phyloP scores from a whole-genome alignment of 2,113 vertebrate species.

The Cynopterus brachyotis region DNA sequence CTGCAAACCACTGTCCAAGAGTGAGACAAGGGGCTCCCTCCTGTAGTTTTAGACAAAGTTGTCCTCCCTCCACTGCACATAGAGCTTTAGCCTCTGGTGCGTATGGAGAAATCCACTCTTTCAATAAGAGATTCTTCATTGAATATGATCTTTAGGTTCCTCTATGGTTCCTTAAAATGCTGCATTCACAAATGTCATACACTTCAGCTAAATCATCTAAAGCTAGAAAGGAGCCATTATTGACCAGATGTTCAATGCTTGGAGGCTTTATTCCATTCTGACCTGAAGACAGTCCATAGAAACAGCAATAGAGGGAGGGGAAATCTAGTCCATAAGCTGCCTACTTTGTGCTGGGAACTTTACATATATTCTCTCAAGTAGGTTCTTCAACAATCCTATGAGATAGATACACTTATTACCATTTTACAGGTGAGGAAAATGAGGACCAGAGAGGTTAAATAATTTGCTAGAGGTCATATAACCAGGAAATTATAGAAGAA shows the following conservation, averaged over 20 bases:
- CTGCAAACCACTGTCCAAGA: slow-evolving; percentile 49
- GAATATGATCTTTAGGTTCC: slow-evolving; percentile 16
- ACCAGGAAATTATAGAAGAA: slow-evolving; percentile 20
- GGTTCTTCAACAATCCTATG: not conserved
- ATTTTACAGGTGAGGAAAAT: slow-evolving; percentile 32
- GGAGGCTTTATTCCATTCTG: not conserved
- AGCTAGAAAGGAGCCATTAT: slow-evolving; percentile 34
- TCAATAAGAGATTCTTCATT: slow-evolving; percentile 9
- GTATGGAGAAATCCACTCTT: not conserved
- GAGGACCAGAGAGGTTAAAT: slow-evolving; percentile 29
- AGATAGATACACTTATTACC: not conserved
- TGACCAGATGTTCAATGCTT: not conserved
- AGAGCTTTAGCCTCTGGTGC: not conserved
- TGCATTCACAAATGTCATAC: not conserved
- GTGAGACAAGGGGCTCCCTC: not conserved
- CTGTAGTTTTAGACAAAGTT: not conserved
- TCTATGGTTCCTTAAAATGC: slow-evolving; percentile 9
- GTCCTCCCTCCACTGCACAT: not conserved
- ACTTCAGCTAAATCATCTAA: slow-evolving; percentile 21
- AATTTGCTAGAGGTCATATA: not conserved
- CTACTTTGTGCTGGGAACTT: not conserved
- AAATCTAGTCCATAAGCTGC: not conserved
- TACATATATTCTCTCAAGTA: not conserved
- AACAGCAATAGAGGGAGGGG: not conserved
- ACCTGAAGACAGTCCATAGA: not conserved